These are phyloP conservation scores for Axinella damicornis DNA, from an alignment of 37 sponge, comb jelly and placozoan species.

Conservation along the genomic window DNA sequence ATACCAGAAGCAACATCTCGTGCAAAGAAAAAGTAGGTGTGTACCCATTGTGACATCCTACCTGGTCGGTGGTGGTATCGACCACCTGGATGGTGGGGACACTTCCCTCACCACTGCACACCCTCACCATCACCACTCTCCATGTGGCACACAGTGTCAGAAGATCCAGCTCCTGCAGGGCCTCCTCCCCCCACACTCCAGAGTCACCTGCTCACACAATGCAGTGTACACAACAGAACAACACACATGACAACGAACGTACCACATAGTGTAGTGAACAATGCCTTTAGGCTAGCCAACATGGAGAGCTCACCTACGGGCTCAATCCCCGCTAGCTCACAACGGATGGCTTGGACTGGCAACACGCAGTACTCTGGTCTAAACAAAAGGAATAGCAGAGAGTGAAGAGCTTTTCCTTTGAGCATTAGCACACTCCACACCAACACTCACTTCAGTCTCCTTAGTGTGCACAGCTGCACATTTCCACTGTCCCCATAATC, in stretches of 20 bases:
- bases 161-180: neutral
- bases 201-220: neutral
- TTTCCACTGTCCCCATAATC: slow-evolving; percentile 57
- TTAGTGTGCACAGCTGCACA: slow-evolving; percentile 4
- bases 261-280: no score
- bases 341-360: slow-evolving; percentile 36
- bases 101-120: neutral
- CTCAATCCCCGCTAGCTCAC: slow-evolving; percentile 13
- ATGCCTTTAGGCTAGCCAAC: no score
- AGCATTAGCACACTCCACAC: neutral
- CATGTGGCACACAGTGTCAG: slow-evolving; percentile 34
- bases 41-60: neutral
- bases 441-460: slow-evolving; percentile 31
- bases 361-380: slow-evolving; percentile 41
- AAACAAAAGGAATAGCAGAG: neutral
- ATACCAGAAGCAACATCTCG: no score
- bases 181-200: slow-evolving; percentile 11
- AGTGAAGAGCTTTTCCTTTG: neutral
- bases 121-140: slow-evolving; percentile 29
- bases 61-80: slow-evolving; percentile 24
- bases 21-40: neutral
- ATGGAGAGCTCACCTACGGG: slow-evolving; percentile 8
- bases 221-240: no score
- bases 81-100: neutral
- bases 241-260: no score